These are phyloP conservation scores for Agelas oroides DNA, from an alignment of 37 sponge, comb jelly and placozoan genomes.

Conservation along the genomic window DNA sequence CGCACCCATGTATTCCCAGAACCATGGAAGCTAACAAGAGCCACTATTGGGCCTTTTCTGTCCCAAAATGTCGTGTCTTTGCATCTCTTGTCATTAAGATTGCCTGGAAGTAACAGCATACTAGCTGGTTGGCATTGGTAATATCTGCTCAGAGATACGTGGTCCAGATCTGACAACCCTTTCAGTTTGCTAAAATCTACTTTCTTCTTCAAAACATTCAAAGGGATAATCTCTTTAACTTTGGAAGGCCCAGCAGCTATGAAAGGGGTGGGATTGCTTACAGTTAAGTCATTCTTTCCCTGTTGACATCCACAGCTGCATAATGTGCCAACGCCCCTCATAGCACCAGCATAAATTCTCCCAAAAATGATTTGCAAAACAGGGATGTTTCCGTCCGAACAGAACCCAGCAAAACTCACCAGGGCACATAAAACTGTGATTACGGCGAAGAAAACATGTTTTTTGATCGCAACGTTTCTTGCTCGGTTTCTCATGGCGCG, in stretches of 20 bases:
- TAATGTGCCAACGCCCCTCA: too few species aligned
- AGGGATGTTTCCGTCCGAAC: background rate
- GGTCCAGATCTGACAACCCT: constrained; percentile 48
- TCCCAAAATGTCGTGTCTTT: constrained; percentile 43
- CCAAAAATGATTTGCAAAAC: background rate
- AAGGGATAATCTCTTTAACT: constrained; percentile 19
- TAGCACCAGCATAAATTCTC: background rate
- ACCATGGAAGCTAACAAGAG: constrained; percentile 82
- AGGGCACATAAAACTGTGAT: background rate
- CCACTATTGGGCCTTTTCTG: constrained; percentile 40
- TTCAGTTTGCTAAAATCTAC: background rate
- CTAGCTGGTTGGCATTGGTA: constrained; percentile 33
- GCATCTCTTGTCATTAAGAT: constrained; percentile 18
- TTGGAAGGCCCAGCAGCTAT: constrained; percentile 28
- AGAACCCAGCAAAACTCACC: background rate
- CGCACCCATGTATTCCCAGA: constrained; percentile 89
- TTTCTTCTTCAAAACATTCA: constrained; percentile 14
- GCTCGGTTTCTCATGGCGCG: too few species aligned
- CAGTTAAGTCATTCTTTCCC: too few species aligned
- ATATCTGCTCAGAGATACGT: constrained; percentile 34
- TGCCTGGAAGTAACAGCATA: background rate
- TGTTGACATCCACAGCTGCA: too few species aligned
- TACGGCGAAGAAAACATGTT: background rate
- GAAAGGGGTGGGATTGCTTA: background rate
- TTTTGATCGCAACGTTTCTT: background rate